Percentiles rank a stretch among this genome's conserved stretches.
Evolutionary conservation across 2,113 vertebrate genomes (phyloP).

Genomic region (Capreolus pygargus): DNA sequence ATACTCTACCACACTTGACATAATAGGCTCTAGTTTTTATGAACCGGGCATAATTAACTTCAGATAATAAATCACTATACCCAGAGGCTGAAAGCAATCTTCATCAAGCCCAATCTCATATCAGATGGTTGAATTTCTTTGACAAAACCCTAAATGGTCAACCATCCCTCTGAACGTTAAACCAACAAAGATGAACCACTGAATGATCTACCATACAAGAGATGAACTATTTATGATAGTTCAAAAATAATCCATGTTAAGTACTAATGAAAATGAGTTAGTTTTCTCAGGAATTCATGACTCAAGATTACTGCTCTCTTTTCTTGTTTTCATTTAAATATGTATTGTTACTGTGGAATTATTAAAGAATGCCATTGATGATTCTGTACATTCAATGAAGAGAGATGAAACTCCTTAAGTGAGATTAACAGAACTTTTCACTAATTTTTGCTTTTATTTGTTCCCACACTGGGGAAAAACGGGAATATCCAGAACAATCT

Average conservation of each 20-base stretch:
- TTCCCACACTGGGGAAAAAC: conserved; percentile 81
- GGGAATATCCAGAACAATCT: not conserved
- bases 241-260: not conserved
- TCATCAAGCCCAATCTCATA: not conserved
- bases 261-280: not conserved
- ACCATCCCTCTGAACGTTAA: not conserved
- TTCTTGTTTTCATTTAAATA: not conserved
- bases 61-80: not conserved
- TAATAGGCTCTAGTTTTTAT: not conserved
- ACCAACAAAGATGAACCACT: not conserved
- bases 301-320: not conserved
- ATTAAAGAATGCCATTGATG: not conserved
- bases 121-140: not conserved
- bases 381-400: not conserved
- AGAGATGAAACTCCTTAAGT: not conserved
- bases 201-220: not conserved
- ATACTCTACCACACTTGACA: not conserved
- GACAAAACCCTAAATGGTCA: not conserved
- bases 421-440: not conserved
- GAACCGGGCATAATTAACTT: not conserved
- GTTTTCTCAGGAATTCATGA: not conserved
- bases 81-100: not conserved
- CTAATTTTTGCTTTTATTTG: conserved; percentile 33
- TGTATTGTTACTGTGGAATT: not conserved
- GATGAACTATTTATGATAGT: not conserved